These are phyloP conservation scores for Sylvicapra grimmia DNA, from an alignment of 2,113 vertebrate species.

Conservation along the genomic window DNA sequence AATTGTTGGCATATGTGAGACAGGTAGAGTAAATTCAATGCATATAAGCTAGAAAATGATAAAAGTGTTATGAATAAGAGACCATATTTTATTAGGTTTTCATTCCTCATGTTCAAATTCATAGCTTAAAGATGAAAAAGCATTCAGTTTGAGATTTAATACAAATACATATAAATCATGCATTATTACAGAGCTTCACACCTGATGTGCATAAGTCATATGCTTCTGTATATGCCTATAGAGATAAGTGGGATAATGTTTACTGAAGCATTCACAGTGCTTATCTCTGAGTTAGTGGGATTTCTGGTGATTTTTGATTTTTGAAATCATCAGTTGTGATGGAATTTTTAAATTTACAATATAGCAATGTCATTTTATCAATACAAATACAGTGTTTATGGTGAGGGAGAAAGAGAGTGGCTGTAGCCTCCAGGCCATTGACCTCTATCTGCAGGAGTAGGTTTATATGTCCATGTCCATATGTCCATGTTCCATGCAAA, in stretches of 20 bases:
- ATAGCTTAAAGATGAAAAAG: slow-evolving; percentile 3
- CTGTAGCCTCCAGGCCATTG: background rate
- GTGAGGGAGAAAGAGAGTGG: background rate
- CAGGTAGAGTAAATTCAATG: background rate
- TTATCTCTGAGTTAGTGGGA: background rate
- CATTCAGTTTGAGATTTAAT: background rate
- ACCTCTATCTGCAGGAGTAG: too few species aligned
- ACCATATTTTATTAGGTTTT: background rate
- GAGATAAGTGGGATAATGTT: background rate
- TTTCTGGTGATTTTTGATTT: background rate
- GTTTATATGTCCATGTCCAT: background rate
- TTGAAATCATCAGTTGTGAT: background rate
- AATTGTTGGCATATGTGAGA: background rate
- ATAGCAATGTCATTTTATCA: background rate
- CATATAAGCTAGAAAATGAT: background rate
- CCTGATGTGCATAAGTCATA: background rate
- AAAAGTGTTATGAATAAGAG: background rate
- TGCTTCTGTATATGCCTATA: background rate
- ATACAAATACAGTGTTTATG: background rate
- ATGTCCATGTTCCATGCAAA: background rate
- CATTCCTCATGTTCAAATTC: background rate
- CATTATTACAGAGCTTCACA: background rate
- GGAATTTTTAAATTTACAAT: background rate
- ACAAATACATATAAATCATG: background rate
- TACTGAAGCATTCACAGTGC: background rate